A percentile compares a stretch with the other conserved stretches of the same genome.
Evolutionary conservation across 2,113 vertebrate genomes (phyloP).

Genomic region (Castor canadensis): DNA sequence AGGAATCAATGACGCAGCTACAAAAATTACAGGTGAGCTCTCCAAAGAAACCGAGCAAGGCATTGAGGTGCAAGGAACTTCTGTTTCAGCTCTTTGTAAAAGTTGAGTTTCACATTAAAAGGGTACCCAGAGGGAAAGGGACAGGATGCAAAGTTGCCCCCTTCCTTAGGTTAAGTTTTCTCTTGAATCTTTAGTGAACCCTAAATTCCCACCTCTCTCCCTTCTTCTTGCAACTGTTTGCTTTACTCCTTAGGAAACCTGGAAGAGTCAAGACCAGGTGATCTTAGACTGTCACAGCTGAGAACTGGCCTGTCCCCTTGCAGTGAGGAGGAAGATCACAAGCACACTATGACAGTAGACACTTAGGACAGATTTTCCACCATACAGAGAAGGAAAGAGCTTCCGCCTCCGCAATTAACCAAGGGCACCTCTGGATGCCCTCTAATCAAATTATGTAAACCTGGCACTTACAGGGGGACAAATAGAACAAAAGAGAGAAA

Average conservation of each 20-base stretch:
- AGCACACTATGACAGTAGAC: not conserved
- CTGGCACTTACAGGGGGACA: rapidly evolving
- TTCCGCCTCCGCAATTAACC: not conserved
- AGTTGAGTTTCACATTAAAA: not conserved
- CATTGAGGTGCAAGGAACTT: not conserved
- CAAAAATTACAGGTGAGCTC: not conserved
- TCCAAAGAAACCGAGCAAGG: not conserved
- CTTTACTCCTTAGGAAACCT: not conserved
- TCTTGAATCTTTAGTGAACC: not conserved
- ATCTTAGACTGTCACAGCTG: not conserved
- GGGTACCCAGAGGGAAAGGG: not conserved
- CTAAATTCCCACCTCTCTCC: not conserved
- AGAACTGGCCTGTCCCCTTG: not conserved
- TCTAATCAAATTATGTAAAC: not conserved
- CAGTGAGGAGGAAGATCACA: not conserved
- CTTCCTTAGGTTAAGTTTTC: not conserved
- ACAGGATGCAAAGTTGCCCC: not conserved
- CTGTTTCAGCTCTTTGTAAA: not conserved
- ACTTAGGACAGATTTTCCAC: not conserved
- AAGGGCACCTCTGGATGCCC: not conserved
- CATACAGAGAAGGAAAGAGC: not conserved
- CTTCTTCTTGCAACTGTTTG: not conserved
- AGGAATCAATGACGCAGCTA: not conserved
- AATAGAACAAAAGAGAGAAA: not conserved
- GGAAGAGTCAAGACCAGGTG: too few relatives aligned